These are phyloP conservation scores for Carapus acus DNA, from an alignment of 2,797 vertebrate genomes.

Conservation along the genomic window DNA sequence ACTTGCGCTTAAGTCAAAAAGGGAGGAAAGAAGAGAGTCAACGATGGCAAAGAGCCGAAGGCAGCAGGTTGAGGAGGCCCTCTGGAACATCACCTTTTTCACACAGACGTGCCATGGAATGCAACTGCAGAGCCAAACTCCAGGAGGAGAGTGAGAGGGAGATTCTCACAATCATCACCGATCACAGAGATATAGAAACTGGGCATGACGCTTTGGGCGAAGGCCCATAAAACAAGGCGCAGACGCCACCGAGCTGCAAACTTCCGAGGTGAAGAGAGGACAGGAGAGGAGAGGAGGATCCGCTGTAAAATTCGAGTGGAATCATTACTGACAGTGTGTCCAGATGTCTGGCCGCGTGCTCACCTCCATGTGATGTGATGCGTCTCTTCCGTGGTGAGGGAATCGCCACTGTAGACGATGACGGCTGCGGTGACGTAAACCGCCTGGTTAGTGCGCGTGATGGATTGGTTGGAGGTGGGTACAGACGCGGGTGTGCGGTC, in stretches of 20 bases:
- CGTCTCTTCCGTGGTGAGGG: background rate
- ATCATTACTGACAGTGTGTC: background rate
- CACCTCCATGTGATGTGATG: background rate
- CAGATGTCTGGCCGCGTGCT: background rate
- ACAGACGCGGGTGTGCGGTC: background rate
- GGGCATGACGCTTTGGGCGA: background rate
- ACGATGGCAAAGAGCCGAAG: background rate
- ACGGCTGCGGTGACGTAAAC: background rate
- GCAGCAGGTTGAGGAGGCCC: background rate
- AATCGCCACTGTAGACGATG: background rate
- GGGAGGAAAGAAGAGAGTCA: too few species aligned
- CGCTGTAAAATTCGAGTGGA: too few species aligned
- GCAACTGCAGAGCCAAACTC: background rate
- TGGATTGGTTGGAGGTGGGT: background rate
- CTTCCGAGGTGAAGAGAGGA: background rate
- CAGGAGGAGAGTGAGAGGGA: background rate
- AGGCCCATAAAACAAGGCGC: too few species aligned
- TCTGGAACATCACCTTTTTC: background rate
- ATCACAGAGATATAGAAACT: too few species aligned
- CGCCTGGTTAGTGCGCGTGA: background rate
- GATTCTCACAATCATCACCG: background rate
- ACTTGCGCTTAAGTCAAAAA: too few species aligned
- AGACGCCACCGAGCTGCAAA: background rate
- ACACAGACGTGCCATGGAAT: background rate
- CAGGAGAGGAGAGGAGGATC: background rate